A percentile compares a stretch with the other conserved stretches of the same genome.
phyloP scores from a whole-genome alignment of 1,140 invertebrate species.

The Listronotus bonariensis region DNA sequence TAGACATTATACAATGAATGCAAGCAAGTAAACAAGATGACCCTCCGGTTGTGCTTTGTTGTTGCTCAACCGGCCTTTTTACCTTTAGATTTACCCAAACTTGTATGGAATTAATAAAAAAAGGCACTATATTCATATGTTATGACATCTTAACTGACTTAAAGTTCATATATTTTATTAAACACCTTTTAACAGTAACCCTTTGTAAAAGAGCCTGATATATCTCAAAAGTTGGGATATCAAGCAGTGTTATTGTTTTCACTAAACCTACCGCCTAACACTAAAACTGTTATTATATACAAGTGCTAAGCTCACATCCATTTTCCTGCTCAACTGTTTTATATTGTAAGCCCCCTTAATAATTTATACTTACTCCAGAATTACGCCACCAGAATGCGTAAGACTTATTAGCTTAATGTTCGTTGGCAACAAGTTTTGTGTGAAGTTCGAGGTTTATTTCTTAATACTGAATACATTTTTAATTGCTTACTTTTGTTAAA shows the following conservation, averaged over 20 bases:
- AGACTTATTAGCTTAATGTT: constrained; percentile 30
- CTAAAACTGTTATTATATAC: constrained; percentile 21
- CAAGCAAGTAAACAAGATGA: too few relatives aligned
- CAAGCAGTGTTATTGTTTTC: constrained; percentile 22
- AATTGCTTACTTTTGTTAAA: neutral
- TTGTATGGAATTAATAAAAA: too few relatives aligned
- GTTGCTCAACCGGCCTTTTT: too few relatives aligned
- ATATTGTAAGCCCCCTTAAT: constrained; percentile 17
- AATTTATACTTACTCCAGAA: constrained; percentile 21
- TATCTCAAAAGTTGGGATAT: constrained; percentile 11
- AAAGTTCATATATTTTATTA: too few relatives aligned
- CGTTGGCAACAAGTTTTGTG: constrained; percentile 16
- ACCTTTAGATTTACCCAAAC: too few relatives aligned
- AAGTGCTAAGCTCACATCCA: constrained; percentile 28
- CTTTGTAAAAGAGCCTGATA: neutral
- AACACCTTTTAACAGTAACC: too few relatives aligned
- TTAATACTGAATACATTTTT: neutral
- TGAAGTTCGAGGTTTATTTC: constrained; percentile 1
- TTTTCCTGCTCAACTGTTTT: constrained; percentile 20
- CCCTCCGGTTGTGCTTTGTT: too few relatives aligned
- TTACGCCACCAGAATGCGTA: constrained; percentile 18
- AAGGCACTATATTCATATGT: too few relatives aligned
- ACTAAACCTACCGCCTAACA: neutral
- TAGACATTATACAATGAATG: too few relatives aligned
- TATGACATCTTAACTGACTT: too few relatives aligned